Base-by-base conservation (phyloP, 1,140 invertebrate species). In the Heliconius hermathena region DNA sequence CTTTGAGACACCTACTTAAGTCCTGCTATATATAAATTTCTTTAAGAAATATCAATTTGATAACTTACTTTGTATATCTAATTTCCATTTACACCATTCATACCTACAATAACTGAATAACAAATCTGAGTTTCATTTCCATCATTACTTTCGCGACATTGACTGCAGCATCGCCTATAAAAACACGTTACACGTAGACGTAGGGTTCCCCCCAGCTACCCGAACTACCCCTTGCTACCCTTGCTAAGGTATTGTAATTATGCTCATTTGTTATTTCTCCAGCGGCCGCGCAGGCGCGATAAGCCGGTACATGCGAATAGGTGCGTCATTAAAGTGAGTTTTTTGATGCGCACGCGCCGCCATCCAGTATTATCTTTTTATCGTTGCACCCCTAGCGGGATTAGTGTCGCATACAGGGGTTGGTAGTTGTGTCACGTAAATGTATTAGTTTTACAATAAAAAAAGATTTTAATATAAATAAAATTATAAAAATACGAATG, bases 361-460 rank as follows among this genome's bases (percentile, higher is more conserved):
- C 73, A 77, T 84, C 85, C 87, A 87, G 89, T 88, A 93, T 94
- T 94, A 94, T 94, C 91, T 93, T 94, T 94, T 94, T 94, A 94
- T 94, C 92, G 92, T 88, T 85, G 90, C 90, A 91, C 91, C 92
- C 91, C 91, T 91, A 89, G 89, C 86, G 36, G 91, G 91, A 94
- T 94, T 94, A 93, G 74, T 85, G 83, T 77, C 49, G 74, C 75
- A 66, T 38, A 74, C 90, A 93, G 92, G 74, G 78, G 87, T 89
- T 13, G 11, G n/a, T n/a, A 66, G 26, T 3, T 16, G n/a, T 26
- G n/a, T 8, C 60, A 29, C 26, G 60, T 66, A 66, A 66, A 18
- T 66, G 22, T 66, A 16, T 6, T 26, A 29, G 9, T 29, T 13
- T 66, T 66, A 5, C 4, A 26, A n/a, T 0, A 54, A n/a, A n/a